Evolutionary conservation across 1,140 invertebrate species (phyloP), one percentile per base, ranked within the genome.

Genomic region (Drosophila insularis): DNA sequence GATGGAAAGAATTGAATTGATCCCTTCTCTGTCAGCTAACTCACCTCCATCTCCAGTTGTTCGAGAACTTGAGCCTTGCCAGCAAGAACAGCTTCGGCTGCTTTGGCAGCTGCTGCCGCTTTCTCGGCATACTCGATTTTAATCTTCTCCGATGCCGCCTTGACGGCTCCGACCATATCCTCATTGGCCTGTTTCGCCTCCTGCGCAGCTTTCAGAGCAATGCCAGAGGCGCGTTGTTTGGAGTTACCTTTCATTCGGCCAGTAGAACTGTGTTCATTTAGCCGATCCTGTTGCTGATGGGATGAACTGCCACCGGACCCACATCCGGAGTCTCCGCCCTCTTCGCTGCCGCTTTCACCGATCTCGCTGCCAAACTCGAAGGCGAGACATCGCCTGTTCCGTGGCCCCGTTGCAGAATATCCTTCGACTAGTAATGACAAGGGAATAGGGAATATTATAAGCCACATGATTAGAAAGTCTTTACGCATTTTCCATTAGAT

Each of bases 161-260:
- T 72, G 0, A 89, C 84, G 0, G 84, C 84, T 0, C 3, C 17
- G 0, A 59, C 70, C 84, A 89, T 89, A 0, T 89, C 84, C 2
- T 89, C 84, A 35, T 84, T 89, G 6, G 84, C 84, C 31, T 78
- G 74, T 10, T 70, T 84, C 0, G 84, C 84, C 63, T 89, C 84
- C 6, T 72, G 40, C 1, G 84, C 84, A 0, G 84, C 84, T 23
- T 89, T 59, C 0, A 71, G 10, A 2, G 84, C 84, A 1, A 89
- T 80, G 6, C 77, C 70, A 0, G 77, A 70, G 10, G 53, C 14
- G 0, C 62, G 43, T 0, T 68, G 64, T 7, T 89, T 89, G 4
- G 79, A 14, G 35, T 54, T 63, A 0, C 21, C 6, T 8, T 7
- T 23, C 1, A 14, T 11, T 14, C 27, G 23, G n/a, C 4, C 21